Conservation (phyloP, 2,888 invertebrate species). For the Allacma fusca region DNA sequence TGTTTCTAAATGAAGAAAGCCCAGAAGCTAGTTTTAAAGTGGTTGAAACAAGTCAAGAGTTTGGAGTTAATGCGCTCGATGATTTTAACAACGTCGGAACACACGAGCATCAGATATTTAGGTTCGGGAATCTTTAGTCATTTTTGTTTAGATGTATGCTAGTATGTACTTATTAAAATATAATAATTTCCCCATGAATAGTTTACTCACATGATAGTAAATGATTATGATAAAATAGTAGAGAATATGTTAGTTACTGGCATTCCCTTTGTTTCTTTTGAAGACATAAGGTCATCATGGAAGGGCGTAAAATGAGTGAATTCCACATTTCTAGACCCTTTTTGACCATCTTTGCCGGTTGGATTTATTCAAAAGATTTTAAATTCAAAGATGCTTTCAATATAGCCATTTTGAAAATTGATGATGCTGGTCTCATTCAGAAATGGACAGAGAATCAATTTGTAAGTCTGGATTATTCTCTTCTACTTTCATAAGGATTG, state of each 20-base stretch:
- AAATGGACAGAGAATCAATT: slow-evolving; percentile 40
- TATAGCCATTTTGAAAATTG: slow-evolving; percentile 29
- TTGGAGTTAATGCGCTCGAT: background rate
- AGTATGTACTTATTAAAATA: too few relatives aligned
- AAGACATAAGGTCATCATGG: background rate
- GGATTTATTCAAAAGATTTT: slow-evolving; percentile 36
- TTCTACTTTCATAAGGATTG: background rate
- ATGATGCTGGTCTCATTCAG: slow-evolving; percentile 27
- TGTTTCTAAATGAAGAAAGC: slow-evolving; percentile 16
- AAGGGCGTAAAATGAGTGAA: background rate
- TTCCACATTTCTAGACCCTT: slow-evolving; percentile 37
- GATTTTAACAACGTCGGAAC: background rate
- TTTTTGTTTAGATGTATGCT: too few relatives aligned
- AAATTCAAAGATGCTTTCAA: slow-evolving; percentile 32
- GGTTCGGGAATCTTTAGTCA: background rate
- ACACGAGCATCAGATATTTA: background rate
- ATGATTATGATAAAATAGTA: too few relatives aligned
- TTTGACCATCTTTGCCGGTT: slow-evolving; percentile 36
- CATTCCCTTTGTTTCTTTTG: background rate
- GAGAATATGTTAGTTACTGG: too few relatives aligned
- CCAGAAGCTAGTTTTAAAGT: background rate
- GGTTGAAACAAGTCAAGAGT: background rate
- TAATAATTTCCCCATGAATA: too few relatives aligned
- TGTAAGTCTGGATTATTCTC: slow-evolving; percentile 25
- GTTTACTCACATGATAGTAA: too few relatives aligned